phyloP scores from a whole-genome alignment of 2,797 vertebrate genomes.

The Salmo trutta region DNA sequence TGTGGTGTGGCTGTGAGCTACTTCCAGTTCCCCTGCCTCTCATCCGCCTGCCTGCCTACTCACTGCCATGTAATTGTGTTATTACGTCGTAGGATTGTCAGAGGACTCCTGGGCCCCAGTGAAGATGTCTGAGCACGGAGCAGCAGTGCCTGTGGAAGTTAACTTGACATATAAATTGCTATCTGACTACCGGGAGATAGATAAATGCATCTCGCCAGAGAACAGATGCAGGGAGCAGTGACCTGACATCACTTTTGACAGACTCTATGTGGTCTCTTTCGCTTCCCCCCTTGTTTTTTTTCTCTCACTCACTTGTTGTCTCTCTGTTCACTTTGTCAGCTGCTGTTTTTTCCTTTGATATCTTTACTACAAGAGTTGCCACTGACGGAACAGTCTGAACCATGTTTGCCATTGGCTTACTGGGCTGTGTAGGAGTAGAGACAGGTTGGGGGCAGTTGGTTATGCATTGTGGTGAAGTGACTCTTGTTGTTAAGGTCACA shows the following conservation, averaged over 20 bases:
- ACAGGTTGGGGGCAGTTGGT: not conserved
- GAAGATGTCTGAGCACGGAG: constrained; percentile 47
- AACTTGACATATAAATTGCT: constrained; percentile 73
- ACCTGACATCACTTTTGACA: constrained; percentile 67
- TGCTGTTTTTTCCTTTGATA: constrained; percentile 48
- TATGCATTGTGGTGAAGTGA: not conserved
- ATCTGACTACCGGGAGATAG: constrained; percentile 53
- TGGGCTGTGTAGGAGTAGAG: not conserved
- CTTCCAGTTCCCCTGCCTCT: constrained; percentile 26
- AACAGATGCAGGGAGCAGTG: constrained; percentile 65
- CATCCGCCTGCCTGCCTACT: constrained; percentile 26
- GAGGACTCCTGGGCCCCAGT: constrained; percentile 53
- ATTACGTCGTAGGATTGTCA: constrained; percentile 62
- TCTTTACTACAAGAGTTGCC: constrained; percentile 46
- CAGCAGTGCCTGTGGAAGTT: constrained; percentile 57
- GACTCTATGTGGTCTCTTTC: constrained; percentile 37
- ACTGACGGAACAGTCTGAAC: constrained; percentile 12
- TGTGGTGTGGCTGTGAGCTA: constrained; percentile 51
- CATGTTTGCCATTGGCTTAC: not conserved
- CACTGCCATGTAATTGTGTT: constrained; percentile 63
- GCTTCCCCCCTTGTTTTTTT: constrained; percentile 46
- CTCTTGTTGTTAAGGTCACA: not conserved
- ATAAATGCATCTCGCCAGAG: constrained; percentile 63
- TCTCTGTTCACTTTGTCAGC: constrained; percentile 42
- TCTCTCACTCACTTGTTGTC: constrained; percentile 39